Conservation (phyloP, 1,140 invertebrate genomes). For the Capitella teleta region DNA sequence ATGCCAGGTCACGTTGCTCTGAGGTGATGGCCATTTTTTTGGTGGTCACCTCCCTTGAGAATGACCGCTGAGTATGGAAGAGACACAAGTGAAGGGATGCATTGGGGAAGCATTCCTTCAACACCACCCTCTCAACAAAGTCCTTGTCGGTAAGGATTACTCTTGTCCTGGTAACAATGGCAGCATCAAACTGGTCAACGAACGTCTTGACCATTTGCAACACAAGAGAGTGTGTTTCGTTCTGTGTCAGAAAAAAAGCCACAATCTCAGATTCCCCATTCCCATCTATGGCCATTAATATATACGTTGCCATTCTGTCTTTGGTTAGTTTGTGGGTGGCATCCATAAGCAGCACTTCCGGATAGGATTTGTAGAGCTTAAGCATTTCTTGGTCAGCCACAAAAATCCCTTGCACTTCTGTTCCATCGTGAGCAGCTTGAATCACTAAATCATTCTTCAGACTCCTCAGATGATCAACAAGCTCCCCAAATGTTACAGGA, state of each 20-base stretch:
- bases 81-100: neutral
- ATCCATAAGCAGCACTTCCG: neutral
- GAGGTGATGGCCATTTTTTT: neutral
- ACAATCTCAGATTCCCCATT: neutral
- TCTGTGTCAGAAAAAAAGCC: neutral
- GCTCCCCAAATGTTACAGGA: too few species aligned
- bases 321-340: neutral
- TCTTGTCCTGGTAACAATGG: neutral
- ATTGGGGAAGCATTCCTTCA: neutral
- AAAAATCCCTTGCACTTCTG: neutral
- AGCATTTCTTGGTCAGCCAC: neutral
- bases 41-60: neutral
- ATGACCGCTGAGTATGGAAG: slow-evolving; percentile 1
- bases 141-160: slow-evolving; percentile 2
- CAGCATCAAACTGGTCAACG: neutral
- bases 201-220: neutral
- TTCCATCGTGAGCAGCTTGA: too few species aligned
- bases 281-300: neutral
- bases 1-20: neutral
- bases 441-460: too few species aligned
- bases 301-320: neutral
- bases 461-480: too few species aligned
- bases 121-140: neutral
- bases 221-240: neutral
- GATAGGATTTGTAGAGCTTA: neutral